These are phyloP conservation scores for Beroe ovata DNA, from an alignment of 37 sponge, comb jelly and placozoan species.

Conservation along the genomic window DNA sequence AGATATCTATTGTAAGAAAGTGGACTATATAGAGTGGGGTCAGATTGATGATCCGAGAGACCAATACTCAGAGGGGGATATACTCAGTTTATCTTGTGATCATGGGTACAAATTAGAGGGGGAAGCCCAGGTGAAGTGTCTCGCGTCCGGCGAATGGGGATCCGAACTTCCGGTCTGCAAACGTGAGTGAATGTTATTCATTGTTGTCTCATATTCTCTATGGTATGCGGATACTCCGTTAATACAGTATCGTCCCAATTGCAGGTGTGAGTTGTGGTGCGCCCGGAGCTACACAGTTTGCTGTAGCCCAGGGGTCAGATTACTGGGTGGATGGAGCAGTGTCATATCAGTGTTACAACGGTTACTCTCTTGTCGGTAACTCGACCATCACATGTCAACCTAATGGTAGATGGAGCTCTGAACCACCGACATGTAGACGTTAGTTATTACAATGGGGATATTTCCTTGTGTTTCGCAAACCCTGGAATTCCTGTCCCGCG, in stretches of 20 bases:
- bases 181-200: conserved; percentile 39
- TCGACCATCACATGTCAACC: not conserved
- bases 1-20: conserved; percentile 11
- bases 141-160: not conserved
- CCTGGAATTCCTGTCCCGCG: too few species aligned
- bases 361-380: not conserved
- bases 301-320: not conserved
- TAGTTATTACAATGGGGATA: not conserved
- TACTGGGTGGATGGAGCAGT: conserved; percentile 2
- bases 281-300: conserved; percentile 14
- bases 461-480: not conserved
- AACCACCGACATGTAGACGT: conserved; percentile 12
- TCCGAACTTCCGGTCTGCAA: not conserved
- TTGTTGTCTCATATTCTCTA: too few species aligned
- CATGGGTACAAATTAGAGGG: conserved; percentile 1
- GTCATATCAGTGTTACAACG: conserved; percentile 10
- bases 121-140: not conserved
- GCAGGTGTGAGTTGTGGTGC: conserved; percentile 40
- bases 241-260: too few species aligned
- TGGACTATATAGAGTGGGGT: not conserved
- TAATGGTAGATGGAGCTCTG: not conserved
- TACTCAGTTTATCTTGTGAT: conserved; percentile 3
- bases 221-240: too few species aligned
- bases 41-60: not conserved
- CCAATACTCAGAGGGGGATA: conserved; percentile 3